These are phyloP conservation scores for Drosophila quadrilineata DNA, from an alignment of 1,140 invertebrate species.

Conservation along the genomic window DNA sequence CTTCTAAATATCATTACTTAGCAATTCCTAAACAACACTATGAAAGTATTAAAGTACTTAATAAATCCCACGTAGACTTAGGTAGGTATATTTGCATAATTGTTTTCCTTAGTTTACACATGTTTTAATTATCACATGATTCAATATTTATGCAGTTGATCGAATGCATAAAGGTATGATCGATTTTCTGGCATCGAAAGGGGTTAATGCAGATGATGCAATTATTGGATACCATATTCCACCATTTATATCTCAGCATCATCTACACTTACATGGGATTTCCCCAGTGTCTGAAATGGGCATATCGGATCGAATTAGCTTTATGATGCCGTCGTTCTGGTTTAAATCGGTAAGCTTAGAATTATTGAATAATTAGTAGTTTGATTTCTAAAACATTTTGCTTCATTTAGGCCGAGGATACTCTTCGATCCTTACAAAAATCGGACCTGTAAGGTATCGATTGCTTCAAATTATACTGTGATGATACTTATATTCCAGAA, in stretches of 20 bases:
- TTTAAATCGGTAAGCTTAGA: constrained; percentile 89
- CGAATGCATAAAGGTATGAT: constrained; percentile 55
- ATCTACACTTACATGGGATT: constrained; percentile 94
- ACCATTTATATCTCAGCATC: constrained; percentile 91
- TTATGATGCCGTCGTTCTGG: constrained; percentile 89
- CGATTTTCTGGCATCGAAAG: constrained; percentile 68
- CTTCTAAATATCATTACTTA: constrained; percentile 90
- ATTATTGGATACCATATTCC: constrained; percentile 95
- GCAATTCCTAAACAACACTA: constrained; percentile 91
- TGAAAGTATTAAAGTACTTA: constrained; percentile 86
- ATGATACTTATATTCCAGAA: too few relatives aligned
- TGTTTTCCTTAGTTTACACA: not conserved
- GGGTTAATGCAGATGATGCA: constrained; percentile 83
- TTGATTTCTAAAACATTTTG: not conserved
- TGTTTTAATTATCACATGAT: not conserved
- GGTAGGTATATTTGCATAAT: constrained; percentile 81
- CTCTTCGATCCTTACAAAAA: constrained; percentile 4
- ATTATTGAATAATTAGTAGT: not conserved
- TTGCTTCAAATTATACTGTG: not conserved
- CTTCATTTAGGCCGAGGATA: constrained; percentile 30
- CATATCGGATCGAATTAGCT: constrained; percentile 86
- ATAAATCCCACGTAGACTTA: constrained; percentile 84
- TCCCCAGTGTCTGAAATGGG: constrained; percentile 89
- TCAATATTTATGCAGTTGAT: constrained; percentile 50
- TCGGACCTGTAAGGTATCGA: constrained; percentile 37